Evolutionary conservation across 2,113 vertebrate genomes (phyloP), one percentile per base, ranked within the genome.

Genomic region (Coreoperca whiteheadi): DNA sequence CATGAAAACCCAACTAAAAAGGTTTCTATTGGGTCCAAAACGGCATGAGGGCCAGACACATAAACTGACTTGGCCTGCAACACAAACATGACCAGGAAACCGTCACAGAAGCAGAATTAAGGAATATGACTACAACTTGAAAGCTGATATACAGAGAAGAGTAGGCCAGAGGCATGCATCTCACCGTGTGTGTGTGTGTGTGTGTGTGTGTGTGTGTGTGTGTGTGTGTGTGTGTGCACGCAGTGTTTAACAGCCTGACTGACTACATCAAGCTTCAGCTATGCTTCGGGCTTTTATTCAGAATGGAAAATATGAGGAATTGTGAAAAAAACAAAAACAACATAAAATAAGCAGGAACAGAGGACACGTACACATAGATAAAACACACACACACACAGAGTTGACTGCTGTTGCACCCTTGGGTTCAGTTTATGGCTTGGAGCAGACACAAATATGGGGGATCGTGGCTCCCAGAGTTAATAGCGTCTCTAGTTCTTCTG

Each of bases 251-350:
- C 28, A 50, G 73, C 43, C 54, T 59, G 32, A 81, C 78, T 81
- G 84, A 87, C 83, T 90, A 87, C 86, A 89, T 93, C 91, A 91
- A 88, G 87, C 89, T 92, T 90, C 77, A 93, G 85, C 90, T 93
- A 91, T 90, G 89, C 90, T 88, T 71, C 41, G 84, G 82, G 74
- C 87, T 93, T 93, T 92, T 90, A 88, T 92, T 92, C 91, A 90
- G 87, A 90, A 92, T 90, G 94, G 93, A 96, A 95, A 94, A 94
- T 94, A 92, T 95, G 95, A 95, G 92, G 87, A 90, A 88, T 66
- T 73, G 77, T 82, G 77, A 83, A 54, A 23, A 20, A 53, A 50
- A 65, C 69, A 56, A 50, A 75, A n/a, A 3, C 32, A 84, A 86
- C 73, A 89, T 88, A 85, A 92, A 94, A 90, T 84, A 85, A 89